Evolutionary conservation across 2,113 vertebrate species (phyloP).

Genomic region (Arothron firmamentum): DNA sequence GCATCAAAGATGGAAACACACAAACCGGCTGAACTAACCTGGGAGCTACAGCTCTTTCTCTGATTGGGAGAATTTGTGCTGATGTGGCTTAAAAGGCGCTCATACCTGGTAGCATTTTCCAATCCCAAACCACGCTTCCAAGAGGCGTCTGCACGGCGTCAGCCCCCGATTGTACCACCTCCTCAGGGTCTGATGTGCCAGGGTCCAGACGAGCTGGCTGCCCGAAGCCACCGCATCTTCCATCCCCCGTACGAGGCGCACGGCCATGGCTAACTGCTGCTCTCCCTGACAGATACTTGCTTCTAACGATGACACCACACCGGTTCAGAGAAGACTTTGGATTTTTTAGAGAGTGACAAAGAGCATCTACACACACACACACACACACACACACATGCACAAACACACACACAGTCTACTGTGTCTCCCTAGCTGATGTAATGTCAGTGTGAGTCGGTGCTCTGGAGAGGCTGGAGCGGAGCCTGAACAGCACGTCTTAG

Average conservation of each 20-base stretch:
- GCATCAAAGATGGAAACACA: not conserved
- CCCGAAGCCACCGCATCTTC: constrained; percentile 86
- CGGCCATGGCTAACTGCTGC: constrained; percentile 74
- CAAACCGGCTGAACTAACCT: not conserved
- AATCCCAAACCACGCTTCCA: constrained; percentile 85
- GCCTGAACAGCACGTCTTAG: constrained; percentile 63
- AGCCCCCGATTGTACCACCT: constrained; percentile 83
- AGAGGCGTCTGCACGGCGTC: constrained; percentile 82
- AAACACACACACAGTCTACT: constrained; percentile 21
- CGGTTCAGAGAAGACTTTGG: not conserved
- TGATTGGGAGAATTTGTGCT: not conserved
- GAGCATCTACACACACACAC: constrained; percentile 4
- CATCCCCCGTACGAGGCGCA: constrained; percentile 82
- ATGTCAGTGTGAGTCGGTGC: constrained; percentile 61
- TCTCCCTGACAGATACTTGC: not conserved
- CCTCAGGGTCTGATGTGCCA: constrained; percentile 83
- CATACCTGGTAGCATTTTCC: constrained; percentile 91
- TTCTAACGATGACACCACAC: constrained; percentile 21
- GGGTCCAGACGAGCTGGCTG: constrained; percentile 85
- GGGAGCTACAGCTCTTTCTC: not conserved
- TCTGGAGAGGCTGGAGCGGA: constrained; percentile 63
- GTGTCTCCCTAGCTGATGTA: constrained; percentile 60
- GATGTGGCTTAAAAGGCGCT: not conserved
- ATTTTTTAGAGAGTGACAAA: not conserved
- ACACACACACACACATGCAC: not conserved